These are phyloP conservation scores for Drosophila leontia DNA, from an alignment of 1,140 invertebrate genomes.

Conservation along the genomic window DNA sequence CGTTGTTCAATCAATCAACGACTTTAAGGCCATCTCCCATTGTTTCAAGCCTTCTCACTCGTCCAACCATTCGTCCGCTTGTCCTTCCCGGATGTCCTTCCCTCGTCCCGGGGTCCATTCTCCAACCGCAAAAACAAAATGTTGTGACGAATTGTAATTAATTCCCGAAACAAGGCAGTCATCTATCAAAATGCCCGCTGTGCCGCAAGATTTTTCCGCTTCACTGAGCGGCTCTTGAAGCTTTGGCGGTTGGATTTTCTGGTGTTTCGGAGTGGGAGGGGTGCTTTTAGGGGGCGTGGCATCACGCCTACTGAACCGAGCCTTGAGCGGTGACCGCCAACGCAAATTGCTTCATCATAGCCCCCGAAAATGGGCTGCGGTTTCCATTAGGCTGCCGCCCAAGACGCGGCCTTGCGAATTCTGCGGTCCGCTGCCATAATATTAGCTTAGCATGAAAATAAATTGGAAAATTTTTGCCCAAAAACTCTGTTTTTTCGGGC, in stretches of 20 bases:
- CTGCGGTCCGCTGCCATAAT: constrained; percentile 70
- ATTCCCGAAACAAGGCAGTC: constrained; percentile 83
- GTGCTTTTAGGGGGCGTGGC: constrained; percentile 4
- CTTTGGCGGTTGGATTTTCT: constrained; percentile 24
- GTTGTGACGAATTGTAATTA: constrained; percentile 85
- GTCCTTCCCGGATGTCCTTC: constrained; percentile 13
- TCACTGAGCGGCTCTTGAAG: constrained; percentile 46
- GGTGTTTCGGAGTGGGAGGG: constrained; percentile 1
- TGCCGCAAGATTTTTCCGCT: constrained; percentile 79
- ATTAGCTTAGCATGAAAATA: constrained; percentile 76
- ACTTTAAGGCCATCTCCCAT: constrained; percentile 55
- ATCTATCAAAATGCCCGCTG: constrained; percentile 81
- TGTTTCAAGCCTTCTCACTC: constrained; percentile 58
- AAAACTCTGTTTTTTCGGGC: constrained; percentile 61
- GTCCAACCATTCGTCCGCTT: not conserved
- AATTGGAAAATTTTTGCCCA: constrained; percentile 68
- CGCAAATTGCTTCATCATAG: constrained; percentile 82
- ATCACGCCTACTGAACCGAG: constrained; percentile 53
- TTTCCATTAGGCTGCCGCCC: constrained; percentile 73
- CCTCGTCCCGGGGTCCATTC: constrained; percentile 32
- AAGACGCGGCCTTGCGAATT: constrained; percentile 57
- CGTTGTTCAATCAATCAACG: constrained; percentile 79
- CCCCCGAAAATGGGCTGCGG: constrained; percentile 73
- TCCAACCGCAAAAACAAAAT: constrained; percentile 78
- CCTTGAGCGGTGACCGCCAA: constrained; percentile 62